Evolutionary conservation across 2,113 vertebrate genomes (phyloP), one percentile per base, ranked within the genome.

Genomic region (Eptesicus fuscus): DNA sequence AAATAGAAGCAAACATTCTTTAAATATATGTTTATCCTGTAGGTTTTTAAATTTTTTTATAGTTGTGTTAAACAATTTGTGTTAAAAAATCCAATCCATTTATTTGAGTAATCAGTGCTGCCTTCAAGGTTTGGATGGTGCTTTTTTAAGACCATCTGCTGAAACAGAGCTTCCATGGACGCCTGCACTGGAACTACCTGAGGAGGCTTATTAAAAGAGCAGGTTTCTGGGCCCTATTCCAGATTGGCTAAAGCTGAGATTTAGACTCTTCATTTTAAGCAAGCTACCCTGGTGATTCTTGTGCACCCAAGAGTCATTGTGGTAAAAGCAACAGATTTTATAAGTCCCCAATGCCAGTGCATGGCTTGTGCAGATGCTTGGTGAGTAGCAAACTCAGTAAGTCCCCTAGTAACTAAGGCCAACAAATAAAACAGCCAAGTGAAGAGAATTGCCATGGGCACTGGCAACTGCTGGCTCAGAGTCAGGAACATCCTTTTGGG

Each of bases 381-480:
- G 51, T 74, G 91, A 96, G 61, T 90, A 85, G 88, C 40, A 88
- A 94, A 82, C 95, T 73, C 67, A 96, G 6, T 84, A 84, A 95
- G 85, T 79, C 47, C 82, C 28, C n/a, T 88, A 90, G 83, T 96
- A 77, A 95, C 84, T 79, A 49, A 96, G 77, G 77, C 77, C 91
- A 92, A 84, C 51, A 96, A 96, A 96, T 95, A 84, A 96, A 97
- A 91, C 47, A 77, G 47, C 67, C 40, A 90, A 93, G 88, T 78
- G 67, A 82, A 82, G 53, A 88, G 67, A 84, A 51, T 47, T 83
- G 44, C 51, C 63, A 28, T 88, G 63, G 83, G 14, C 51, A 37
- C 59, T 88, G 83, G 37, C 30, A 70, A 78, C 16, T 76, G 71
- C 73, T 59, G 18, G 77, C 14, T 67, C 37, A 49, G 59, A 73